Evolutionary conservation across 30 jellyfish, hydroid and myxozoan species (phyloP).

Genomic region (Aurelia sp.): DNA sequence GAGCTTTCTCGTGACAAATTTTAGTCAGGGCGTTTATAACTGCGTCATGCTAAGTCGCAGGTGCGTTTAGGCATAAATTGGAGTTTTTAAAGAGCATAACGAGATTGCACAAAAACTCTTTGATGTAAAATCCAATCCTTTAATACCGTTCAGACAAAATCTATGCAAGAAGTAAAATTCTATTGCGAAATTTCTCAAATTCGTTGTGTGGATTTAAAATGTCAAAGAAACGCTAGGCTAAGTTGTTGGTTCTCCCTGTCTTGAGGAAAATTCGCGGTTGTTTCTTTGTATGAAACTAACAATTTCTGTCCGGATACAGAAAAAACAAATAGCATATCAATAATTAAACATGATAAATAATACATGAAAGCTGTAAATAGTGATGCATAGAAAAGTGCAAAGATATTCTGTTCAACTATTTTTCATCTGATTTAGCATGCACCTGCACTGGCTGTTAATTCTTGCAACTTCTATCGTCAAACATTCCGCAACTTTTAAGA

Average conservation of each 20-base stretch:
- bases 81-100: too few species aligned
- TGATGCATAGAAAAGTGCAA: conserved; percentile 30
- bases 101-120: background rate
- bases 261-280: conserved; percentile 5
- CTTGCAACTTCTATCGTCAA: too few species aligned
- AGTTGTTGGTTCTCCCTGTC: background rate
- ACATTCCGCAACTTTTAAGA: too few species aligned
- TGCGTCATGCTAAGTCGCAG: too few species aligned
- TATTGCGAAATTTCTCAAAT: too few species aligned
- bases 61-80: too few species aligned
- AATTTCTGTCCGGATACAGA: conserved; percentile 23
- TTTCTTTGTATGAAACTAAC: conserved; percentile 40
- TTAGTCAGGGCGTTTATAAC: too few species aligned
- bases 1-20: too few species aligned
- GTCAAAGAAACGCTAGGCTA: too few species aligned
- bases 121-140: conserved; percentile 10
- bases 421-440: conserved; percentile 28
- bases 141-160: conserved; percentile 8
- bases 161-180: conserved; percentile 14
- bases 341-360: conserved; percentile 5
- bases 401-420: background rate
- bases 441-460: background rate
- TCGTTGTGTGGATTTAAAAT: too few species aligned
- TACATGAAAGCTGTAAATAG: conserved; percentile 18
- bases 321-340: conserved; percentile 9